phyloP scores from a whole-genome alignment of 2,113 vertebrate species.

The Pungitius pungitius region DNA sequence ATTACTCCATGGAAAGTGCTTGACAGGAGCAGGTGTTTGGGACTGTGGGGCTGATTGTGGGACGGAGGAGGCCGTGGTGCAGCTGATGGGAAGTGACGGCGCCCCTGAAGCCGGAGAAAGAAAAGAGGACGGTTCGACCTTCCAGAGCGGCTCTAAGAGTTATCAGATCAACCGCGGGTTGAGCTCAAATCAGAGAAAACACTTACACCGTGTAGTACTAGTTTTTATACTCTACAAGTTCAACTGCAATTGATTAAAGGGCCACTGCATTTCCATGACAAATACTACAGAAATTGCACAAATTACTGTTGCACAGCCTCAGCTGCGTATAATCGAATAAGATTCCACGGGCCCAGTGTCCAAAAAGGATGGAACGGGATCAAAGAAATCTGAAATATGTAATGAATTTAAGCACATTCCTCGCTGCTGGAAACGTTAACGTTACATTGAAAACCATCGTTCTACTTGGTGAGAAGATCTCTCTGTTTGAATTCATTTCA shows the following conservation, averaged over 20 bases:
- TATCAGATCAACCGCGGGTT: constrained; percentile 73
- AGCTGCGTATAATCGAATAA: background rate
- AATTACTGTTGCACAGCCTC: background rate
- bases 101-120: constrained; percentile 66
- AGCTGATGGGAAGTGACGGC: constrained; percentile 78
- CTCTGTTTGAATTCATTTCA: background rate
- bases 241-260: constrained; percentile 25
- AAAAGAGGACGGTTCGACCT: constrained; percentile 55
- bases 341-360: background rate
- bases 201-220: constrained; percentile 41
- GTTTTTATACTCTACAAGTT: constrained; percentile 51
- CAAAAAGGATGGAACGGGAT: background rate
- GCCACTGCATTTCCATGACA: background rate
- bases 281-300: background rate
- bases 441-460: background rate
- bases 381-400: background rate
- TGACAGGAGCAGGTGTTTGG: constrained; percentile 78
- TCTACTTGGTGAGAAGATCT: background rate
- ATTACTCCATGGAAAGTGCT: constrained; percentile 80
- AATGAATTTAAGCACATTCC: background rate
- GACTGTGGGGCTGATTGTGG: constrained; percentile 73
- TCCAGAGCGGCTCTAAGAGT: constrained; percentile 54
- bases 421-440: background rate
- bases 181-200: constrained; percentile 57
- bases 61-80: constrained; percentile 65